These are phyloP conservation scores for Myotis lucifugus DNA, from an alignment of 2,113 vertebrate species.

Conservation along the genomic window DNA sequence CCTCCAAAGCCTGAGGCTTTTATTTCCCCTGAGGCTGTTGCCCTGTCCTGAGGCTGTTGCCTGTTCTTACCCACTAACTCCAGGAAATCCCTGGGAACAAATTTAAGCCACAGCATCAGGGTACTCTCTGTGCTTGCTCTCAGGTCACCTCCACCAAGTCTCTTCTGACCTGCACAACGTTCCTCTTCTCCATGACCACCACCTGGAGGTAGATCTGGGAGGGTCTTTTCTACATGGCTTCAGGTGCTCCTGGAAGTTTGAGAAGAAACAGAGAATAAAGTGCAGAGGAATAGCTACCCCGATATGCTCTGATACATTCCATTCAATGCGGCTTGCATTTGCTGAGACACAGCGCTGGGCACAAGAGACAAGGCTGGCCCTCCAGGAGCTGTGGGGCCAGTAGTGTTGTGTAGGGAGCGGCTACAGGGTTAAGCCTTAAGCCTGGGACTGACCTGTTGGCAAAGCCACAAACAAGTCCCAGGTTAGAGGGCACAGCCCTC, in stretches of 20 bases:
- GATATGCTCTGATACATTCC: neutral
- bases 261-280: neutral
- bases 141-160: neutral
- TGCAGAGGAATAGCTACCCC: neutral
- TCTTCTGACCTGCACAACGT: neutral
- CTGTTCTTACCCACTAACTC: neutral
- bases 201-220: neutral
- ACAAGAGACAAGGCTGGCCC: neutral
- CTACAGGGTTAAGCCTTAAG: too few relatives aligned
- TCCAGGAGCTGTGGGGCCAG: neutral
- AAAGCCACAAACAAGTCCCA: too few relatives aligned
- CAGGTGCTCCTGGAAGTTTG: neutral
- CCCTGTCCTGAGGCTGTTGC: neutral
- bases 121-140: neutral
- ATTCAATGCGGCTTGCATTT: neutral
- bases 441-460: too few relatives aligned
- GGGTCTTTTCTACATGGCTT: neutral
- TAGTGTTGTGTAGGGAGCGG: neutral
- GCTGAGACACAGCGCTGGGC: neutral
- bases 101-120: neutral
- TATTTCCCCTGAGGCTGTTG: neutral
- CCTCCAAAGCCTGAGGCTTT: neutral
- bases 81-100: neutral
- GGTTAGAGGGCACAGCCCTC: too few relatives aligned
- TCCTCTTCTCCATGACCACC: neutral